These are phyloP conservation scores for Galerucella calmariensis DNA, from an alignment of 2,888 invertebrate species.

Conservation along the genomic window DNA sequence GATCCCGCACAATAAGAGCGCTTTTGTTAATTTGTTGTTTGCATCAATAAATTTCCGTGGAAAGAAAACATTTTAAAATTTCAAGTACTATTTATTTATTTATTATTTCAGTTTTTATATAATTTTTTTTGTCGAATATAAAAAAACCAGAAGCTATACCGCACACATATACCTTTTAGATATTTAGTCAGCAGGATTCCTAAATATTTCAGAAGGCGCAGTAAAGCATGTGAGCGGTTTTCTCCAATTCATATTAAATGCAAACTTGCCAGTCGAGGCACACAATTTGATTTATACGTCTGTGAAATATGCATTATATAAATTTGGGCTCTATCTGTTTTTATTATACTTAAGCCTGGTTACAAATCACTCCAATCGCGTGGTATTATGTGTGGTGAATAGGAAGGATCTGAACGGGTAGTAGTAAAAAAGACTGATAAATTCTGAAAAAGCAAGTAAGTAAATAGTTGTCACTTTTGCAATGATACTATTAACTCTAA, in stretches of 20 bases:
- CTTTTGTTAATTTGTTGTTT: too few relatives aligned
- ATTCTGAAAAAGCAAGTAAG: too few relatives aligned
- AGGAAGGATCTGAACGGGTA: constrained; percentile 28
- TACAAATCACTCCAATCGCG: constrained; percentile 61
- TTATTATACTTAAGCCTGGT: constrained; percentile 62
- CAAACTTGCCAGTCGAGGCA: constrained; percentile 62
- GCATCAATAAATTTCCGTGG: too few relatives aligned
- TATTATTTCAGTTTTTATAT: not conserved
- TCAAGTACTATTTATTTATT: too few relatives aligned
- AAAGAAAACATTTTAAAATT: too few relatives aligned
- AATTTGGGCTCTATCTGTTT: constrained; percentile 65
- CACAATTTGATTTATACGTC: constrained; percentile 63
- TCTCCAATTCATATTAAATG: constrained; percentile 49
- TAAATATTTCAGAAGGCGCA: constrained; percentile 33
- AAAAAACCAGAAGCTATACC: not conserved
- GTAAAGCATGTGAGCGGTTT: constrained; percentile 29
- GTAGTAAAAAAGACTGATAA: not conserved
- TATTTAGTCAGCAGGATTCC: constrained; percentile 24
- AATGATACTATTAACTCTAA: too few relatives aligned
- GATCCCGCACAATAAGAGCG: too few relatives aligned
- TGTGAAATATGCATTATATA: constrained; percentile 66
- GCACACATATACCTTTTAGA: not conserved
- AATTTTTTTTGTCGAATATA: not conserved
- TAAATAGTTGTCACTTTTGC: not conserved
- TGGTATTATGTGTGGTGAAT: constrained; percentile 54